Base-by-base conservation (phyloP, 2,888 invertebrate species). In the Heliconius charithonia region DNA sequence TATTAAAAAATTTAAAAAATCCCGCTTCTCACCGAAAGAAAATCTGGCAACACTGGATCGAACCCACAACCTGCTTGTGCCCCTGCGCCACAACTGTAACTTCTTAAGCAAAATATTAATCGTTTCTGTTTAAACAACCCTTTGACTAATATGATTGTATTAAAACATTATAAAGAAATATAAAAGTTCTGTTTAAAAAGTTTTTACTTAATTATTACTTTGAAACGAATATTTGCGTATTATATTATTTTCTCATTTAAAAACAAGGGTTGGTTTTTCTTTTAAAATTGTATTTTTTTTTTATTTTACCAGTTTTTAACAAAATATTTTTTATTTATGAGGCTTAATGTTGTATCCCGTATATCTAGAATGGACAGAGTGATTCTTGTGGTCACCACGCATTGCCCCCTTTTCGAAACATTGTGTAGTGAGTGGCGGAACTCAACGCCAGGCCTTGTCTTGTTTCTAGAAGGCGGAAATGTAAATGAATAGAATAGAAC, bases 121-220 rank as follows among this genome's bases (percentile, higher is more conserved):
- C 59, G n/a, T 59, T 10, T n/a, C 59, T 59, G 22, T n/a, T 59
- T 59, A 59, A 59, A 59, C 22, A 22, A 59, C 9, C 59, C n/a
- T n/a, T 59, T 59, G 22, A 59, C 12, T n/a, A n/a, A 59, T 22
- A 22, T 59, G 59, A 59, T 59, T n/a, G 59, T n/a, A n/a, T 59
- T 59, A 56, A 56, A 22, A 59, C n/a, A n/a, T 59, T n/a, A n/a
- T n/a, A n/a, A 59, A 59, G n/a, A n/a, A 59, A n/a, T n/a, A 59
- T n/a, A 59, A 59, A 59, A 59, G n/a, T n/a, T n/a, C 59, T n/a
- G 22, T 59, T 59, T n/a, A n/a, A 59, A 59, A 59, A 59, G n/a
- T n/a, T n/a, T n/a, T 59, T n/a, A 59, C 22, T 59, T 59, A 59
- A 59, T 59, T n/a, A 59, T 59, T n/a, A 59, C 59, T n/a, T 59